phyloP scores from a whole-genome alignment of 2,797 vertebrate species.

The Myoxocephalus aenaeus region DNA sequence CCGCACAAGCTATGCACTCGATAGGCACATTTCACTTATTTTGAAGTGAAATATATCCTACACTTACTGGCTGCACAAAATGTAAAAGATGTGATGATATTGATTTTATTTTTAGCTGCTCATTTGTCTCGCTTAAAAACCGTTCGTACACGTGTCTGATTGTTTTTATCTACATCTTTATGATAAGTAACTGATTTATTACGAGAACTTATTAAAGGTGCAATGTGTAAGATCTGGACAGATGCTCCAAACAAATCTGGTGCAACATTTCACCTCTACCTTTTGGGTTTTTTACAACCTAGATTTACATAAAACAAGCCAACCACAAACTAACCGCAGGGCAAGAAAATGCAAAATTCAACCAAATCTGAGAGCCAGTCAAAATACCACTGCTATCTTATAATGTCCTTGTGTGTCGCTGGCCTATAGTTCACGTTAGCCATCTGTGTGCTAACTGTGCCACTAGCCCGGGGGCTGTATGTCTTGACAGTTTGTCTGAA shows the following conservation, averaged over 20 bases:
- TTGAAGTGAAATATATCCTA: not conserved
- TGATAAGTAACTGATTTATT: slow-evolving; percentile 19
- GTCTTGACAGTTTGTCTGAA: slow-evolving; percentile 1
- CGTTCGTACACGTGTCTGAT: not conserved
- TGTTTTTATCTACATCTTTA: not conserved
- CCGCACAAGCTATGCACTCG: not conserved
- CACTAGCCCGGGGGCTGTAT: not conserved
- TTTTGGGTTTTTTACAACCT: not conserved
- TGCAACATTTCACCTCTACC: no score
- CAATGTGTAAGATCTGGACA: not conserved
- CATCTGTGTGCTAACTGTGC: no score
- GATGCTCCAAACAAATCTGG: no score
- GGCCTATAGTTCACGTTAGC: no score
- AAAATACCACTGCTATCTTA: not conserved
- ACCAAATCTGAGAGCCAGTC: not conserved
- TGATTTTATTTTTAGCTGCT: slow-evolving; percentile 12
- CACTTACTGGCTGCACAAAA: not conserved
- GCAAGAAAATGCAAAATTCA: not conserved
- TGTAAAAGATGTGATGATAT: slow-evolving; percentile 14
- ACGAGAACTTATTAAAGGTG: not conserved
- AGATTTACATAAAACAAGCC: not conserved
- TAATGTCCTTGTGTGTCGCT: not conserved
- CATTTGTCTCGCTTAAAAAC: not conserved
- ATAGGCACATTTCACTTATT: not conserved
- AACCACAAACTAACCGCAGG: not conserved